A percentile compares a stretch with the other conserved stretches of the same genome.
Conservation (phyloP, 2,888 invertebrate species). For the Cephus sareptanus region DNA sequence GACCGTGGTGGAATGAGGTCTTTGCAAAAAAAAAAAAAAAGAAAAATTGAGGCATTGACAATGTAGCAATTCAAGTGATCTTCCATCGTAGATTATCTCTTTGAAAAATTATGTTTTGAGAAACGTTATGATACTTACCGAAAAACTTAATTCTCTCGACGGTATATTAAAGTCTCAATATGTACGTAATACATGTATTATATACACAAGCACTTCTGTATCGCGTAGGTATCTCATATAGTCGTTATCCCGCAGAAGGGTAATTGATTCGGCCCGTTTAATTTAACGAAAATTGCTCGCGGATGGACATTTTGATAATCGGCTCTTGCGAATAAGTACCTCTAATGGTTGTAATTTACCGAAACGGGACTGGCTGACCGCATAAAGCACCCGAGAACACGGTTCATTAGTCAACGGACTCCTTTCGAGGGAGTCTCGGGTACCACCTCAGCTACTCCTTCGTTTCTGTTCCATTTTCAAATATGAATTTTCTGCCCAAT, state of each 20-base stretch:
- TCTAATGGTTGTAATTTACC: constrained; percentile 62
- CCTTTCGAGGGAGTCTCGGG: constrained; percentile 18
- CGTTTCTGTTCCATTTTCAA: not conserved
- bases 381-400: constrained; percentile 55
- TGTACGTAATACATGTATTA: not conserved
- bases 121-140: not conserved
- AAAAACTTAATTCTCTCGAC: not conserved
- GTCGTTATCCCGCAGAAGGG: constrained; percentile 18
- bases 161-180: not conserved
- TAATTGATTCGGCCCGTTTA: constrained; percentile 63
- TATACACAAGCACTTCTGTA: not conserved
- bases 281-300: constrained; percentile 59
- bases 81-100: not conserved
- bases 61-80: not conserved
- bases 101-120: not conserved
- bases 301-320: constrained; percentile 51
- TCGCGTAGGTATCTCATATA: not conserved
- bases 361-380: constrained; percentile 54
- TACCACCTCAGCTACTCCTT: constrained; percentile 18
- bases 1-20: constrained; percentile 1
- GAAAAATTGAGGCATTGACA: not conserved
- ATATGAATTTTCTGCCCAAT: not conserved
- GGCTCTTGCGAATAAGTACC: constrained; percentile 53
- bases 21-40: not conserved
- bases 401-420: constrained; percentile 46